These are phyloP conservation scores for Merops nubicus DNA, from an alignment of 2,113 vertebrate genomes.

Conservation along the genomic window DNA sequence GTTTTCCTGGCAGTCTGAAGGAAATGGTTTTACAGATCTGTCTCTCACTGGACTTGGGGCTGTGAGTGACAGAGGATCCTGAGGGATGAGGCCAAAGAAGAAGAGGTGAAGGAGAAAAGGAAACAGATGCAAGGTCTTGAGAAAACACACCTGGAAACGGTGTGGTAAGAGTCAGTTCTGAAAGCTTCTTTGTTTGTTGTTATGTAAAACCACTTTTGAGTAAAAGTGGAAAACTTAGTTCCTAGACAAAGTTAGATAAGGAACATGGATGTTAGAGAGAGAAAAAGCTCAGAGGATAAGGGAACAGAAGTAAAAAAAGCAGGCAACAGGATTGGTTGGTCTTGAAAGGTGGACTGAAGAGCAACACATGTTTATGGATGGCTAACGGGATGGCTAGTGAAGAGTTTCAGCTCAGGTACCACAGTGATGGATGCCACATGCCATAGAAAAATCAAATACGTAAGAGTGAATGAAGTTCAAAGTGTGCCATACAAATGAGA, in stretches of 20 bases:
- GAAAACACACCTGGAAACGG: fast-evolving
- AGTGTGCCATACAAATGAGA: background rate
- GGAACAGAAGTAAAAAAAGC: background rate
- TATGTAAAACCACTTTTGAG: background rate
- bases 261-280: background rate
- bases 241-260: background rate
- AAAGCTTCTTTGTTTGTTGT: background rate
- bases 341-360: background rate
- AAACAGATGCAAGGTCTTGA: background rate
- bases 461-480: background rate
- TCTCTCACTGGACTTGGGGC: background rate
- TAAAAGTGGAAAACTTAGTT: background rate
- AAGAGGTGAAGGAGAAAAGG: background rate
- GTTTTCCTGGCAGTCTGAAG: background rate
- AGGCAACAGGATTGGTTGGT: background rate
- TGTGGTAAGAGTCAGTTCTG: background rate
- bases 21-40: background rate
- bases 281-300: background rate
- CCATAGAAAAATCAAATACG: background rate
- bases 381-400: background rate
- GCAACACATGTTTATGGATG: background rate
- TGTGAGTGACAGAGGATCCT: background rate
- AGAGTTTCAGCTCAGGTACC: background rate
- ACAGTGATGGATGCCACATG: background rate
- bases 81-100: background rate